These are phyloP conservation scores for Alviniconcha strummeri DNA, from an alignment of 2,888 invertebrate species.

Conservation along the genomic window DNA sequence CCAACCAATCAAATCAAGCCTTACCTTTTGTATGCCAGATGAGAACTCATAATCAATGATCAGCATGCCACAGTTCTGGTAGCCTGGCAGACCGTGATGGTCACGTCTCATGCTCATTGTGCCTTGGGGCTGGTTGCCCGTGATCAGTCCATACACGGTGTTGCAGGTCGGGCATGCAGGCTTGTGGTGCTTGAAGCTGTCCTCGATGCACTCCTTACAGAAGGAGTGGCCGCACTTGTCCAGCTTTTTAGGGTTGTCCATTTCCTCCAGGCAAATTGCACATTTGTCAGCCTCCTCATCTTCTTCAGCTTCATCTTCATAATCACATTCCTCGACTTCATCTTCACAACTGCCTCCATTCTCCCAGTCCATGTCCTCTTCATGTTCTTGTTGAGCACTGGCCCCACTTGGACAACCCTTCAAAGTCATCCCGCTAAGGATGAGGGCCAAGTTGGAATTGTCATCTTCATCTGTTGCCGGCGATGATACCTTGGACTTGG, in stretches of 20 bases:
- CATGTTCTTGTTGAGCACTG: not conserved
- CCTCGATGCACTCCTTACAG: conserved; percentile 58
- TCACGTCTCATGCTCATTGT: conserved; percentile 45
- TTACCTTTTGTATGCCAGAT: conserved; percentile 57
- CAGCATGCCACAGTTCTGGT: conserved; percentile 44
- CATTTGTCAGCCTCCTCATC: conserved; percentile 43
- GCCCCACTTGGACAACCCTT: not conserved
- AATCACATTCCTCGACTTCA: not conserved
- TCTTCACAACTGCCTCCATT: not conserved
- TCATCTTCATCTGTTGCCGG: not conserved
- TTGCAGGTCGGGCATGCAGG: conserved; percentile 65
- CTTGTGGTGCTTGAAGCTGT: conserved; percentile 50
- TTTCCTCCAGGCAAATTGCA: conserved; percentile 54
- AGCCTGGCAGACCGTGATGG: conserved; percentile 43
- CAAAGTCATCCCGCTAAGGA: not conserved
- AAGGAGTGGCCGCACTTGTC: conserved; percentile 60
- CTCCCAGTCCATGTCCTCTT: conserved; percentile 12
- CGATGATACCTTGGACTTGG: not conserved
- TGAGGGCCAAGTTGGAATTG: not conserved
- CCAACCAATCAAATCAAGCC: not conserved
- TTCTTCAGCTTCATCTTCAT: not conserved
- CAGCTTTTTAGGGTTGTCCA: conserved; percentile 41
- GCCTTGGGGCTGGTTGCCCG: conserved; percentile 64
- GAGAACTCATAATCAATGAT: conserved; percentile 66
- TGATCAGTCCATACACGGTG: conserved; percentile 53